Base-by-base conservation (phyloP, 2,113 vertebrate genomes). In the Mustela nigripes region DNA sequence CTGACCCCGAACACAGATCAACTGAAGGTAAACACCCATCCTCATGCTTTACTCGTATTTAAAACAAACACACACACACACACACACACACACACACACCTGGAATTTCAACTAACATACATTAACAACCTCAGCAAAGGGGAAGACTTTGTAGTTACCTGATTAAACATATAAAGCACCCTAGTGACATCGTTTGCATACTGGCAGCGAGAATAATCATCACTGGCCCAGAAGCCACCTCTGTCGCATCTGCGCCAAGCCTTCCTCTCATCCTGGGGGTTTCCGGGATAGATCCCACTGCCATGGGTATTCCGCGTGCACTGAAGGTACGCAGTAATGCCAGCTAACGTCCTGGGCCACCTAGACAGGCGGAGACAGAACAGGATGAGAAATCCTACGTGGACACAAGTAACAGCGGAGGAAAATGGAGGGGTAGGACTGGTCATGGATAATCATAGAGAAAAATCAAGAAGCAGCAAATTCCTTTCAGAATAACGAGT, bases 171-270 rank as follows among this genome's bases (percentile, higher is more conserved):
- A 83, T 99, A 99, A 21, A 99, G 99, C 94, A 99, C 99, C 78
- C 99, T 98, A 4, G 99, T 99, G 96, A 99, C 99, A 88, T 99
- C 99, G 39, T 99, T 99, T 83, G 99, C 99, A 98, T 99, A 99
- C 60, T 99, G 99, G 98, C 99, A 99, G 67, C 98, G 99, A 58
- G 99, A 99, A 97, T 99, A 99, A 97, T 99, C 99, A 9, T 99
- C 99, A 2, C 99, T 99, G 0, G 99, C 99, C 99, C 99, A 99
- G 82, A 99, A 99, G 12, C 99, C 99, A 7, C 99, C 99, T n/a
- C 99, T 98, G 89, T 99, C 99, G 0, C 99, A 99, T 73, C 99
- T 98, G 90, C 99, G 99, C 99, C 99, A 99, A 1, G 99, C 99
- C 96, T 99, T 99, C 63, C 99, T 99, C 93, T 99, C 99, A 69